Conservation (phyloP, 2,797 vertebrate genomes). For the Squalus acanthias region DNA sequence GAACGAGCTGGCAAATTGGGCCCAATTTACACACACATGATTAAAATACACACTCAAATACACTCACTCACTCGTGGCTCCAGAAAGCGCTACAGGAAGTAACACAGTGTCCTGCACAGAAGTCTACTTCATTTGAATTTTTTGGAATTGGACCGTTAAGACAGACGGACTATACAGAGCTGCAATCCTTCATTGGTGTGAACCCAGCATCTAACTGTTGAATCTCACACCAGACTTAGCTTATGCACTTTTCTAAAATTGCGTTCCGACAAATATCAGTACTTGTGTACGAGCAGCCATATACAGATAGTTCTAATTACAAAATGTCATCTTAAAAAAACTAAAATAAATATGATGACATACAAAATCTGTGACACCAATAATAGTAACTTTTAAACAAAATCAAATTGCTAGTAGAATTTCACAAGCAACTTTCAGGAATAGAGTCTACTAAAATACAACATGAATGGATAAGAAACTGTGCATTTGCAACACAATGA, state of each 20-base stretch:
- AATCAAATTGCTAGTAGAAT: slow-evolving; percentile 11
- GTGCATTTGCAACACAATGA: slow-evolving; percentile 6
- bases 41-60: neutral
- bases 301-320: slow-evolving; percentile 8
- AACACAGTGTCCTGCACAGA: slow-evolving; percentile 25
- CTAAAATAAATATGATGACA: slow-evolving; percentile 16
- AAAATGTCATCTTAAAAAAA: neutral
- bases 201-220: neutral
- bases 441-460: neutral
- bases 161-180: neutral
- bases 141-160: neutral
- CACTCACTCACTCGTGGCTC: neutral
- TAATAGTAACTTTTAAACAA: neutral
- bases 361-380: neutral
- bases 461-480: neutral
- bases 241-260: neutral
- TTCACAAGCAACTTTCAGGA: neutral
- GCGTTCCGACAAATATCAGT: neutral
- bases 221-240: slow-evolving; percentile 5
- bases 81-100: neutral
- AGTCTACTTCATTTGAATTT: neutral
- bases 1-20: neutral
- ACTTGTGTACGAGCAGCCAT: neutral
- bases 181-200: neutral
- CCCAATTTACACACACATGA: neutral